phyloP scores from a whole-genome alignment of 2,113 vertebrate species.

The Brachypteracias leptosomus region DNA sequence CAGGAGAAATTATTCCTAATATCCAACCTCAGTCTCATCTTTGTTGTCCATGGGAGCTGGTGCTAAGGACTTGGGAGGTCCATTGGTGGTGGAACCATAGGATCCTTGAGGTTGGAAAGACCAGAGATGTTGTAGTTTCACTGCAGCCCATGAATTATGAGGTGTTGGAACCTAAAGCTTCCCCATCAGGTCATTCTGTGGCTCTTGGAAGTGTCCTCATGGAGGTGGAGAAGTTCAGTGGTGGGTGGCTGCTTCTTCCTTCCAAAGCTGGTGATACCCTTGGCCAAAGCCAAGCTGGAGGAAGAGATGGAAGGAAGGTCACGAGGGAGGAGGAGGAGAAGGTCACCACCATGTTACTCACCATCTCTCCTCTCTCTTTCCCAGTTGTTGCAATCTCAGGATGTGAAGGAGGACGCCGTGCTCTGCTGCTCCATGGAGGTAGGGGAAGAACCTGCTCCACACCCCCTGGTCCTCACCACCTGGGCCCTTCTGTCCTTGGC shows the following conservation, averaged over 20 bases:
- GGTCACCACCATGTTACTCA: neutral
- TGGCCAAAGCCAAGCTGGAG: neutral
- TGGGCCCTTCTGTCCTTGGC: neutral
- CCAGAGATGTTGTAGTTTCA: rapidly evolving
- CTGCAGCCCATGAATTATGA: neutral
- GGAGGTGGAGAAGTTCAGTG: neutral
- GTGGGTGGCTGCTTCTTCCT: neutral
- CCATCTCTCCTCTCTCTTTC: neutral
- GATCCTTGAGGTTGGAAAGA: too few species aligned
- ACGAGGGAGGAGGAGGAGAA: rapidly evolving
- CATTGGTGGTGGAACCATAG: too few species aligned
- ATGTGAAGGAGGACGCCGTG: slow-evolving; percentile 95
- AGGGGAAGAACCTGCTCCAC: slow-evolving; percentile 23
- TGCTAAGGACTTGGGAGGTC: too few species aligned
- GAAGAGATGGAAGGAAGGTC: neutral
- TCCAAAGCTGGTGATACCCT: too few species aligned
- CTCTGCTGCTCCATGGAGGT: slow-evolving; percentile 99
- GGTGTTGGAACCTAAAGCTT: neutral
- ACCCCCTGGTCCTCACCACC: neutral
- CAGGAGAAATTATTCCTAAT: too few species aligned
- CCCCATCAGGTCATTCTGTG: neutral
- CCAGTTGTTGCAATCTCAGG: slow-evolving; percentile 92
- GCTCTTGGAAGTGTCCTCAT: neutral
- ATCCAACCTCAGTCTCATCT: too few species aligned
- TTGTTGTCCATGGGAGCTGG: too few species aligned